phyloP scores from a whole-genome alignment of 2,797 vertebrate genomes.

The Emys orbicularis region DNA sequence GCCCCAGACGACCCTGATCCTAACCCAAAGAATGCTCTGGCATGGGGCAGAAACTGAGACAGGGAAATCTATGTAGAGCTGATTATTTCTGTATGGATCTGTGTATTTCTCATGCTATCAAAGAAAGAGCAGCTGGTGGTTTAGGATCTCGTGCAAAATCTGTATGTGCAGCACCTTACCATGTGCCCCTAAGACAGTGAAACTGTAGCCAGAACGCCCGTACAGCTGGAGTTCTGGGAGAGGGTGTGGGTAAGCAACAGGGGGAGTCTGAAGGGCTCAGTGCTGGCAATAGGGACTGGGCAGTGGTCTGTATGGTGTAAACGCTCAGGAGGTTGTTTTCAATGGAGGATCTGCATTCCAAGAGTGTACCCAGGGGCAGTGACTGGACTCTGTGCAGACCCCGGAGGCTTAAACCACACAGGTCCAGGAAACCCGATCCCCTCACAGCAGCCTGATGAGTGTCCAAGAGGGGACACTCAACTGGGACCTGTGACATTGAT shows the following conservation, averaged over 20 bases:
- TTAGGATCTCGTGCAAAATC: too few species aligned
- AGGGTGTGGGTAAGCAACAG: neutral
- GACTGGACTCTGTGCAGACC: neutral
- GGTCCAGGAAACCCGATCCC: neutral
- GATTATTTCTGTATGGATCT: too few species aligned
- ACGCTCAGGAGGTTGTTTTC: neutral
- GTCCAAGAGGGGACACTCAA: neutral
- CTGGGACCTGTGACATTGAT: neutral
- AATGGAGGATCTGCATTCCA: neutral
- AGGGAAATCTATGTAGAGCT: too few species aligned
- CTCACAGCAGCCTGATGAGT: neutral
- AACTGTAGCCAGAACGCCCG: too few species aligned
- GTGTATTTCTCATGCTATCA: too few species aligned
- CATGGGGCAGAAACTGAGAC: too few species aligned
- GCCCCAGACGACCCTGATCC: too few species aligned
- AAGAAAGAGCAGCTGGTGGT: too few species aligned
- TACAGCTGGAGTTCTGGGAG: neutral
- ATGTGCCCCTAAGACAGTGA: neutral
- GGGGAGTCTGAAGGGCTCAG: neutral
- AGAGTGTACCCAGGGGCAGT: neutral
- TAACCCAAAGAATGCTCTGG: too few species aligned
- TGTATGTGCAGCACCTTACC: neutral
- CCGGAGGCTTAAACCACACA: neutral
- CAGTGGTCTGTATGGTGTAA: neutral
- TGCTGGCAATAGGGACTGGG: neutral